A percentile compares a stretch with the other conserved stretches of the same genome.
phyloP scores from a whole-genome alignment of 2,113 vertebrate genomes.

The Narcine bancroftii region DNA sequence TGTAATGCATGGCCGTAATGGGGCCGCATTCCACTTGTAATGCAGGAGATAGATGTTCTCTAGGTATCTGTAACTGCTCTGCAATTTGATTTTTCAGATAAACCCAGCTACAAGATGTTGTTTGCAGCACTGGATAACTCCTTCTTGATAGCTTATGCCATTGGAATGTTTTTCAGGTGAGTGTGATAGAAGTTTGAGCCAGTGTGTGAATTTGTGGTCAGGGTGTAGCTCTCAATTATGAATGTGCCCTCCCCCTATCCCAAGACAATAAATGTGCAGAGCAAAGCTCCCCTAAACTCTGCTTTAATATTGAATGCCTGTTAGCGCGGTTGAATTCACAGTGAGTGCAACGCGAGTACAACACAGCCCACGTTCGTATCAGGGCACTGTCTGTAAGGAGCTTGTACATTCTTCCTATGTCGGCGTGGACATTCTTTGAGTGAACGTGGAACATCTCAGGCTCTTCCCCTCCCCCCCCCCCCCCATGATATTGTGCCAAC shows the following conservation, averaged over 20 bases:
- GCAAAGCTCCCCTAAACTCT: neutral
- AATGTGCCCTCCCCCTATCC: neutral
- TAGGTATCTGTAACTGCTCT: neutral
- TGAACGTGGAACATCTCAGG: no score
- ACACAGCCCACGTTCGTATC: no score
- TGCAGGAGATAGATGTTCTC: neutral
- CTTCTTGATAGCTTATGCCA: conserved; percentile 87
- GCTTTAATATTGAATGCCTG: no score
- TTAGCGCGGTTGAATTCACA: no score
- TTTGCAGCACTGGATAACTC: conserved; percentile 84
- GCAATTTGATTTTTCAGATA: conserved; percentile 58
- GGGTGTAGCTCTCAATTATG: neutral
- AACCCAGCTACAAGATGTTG: conserved; percentile 78
- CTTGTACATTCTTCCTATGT: no score
- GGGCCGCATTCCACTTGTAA: neutral
- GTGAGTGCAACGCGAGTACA: no score
- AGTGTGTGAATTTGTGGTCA: neutral
- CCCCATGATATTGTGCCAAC: no score
- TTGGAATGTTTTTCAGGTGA: conserved; percentile 96
- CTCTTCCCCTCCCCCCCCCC: no score
- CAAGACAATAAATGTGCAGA: neutral
- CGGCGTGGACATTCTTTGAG: no score
- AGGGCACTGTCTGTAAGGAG: no score
- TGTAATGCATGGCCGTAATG: neutral
- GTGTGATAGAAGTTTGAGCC: neutral